Conservation (phyloP, 1,140 invertebrate genomes). For the Cyclina sinensis region DNA sequence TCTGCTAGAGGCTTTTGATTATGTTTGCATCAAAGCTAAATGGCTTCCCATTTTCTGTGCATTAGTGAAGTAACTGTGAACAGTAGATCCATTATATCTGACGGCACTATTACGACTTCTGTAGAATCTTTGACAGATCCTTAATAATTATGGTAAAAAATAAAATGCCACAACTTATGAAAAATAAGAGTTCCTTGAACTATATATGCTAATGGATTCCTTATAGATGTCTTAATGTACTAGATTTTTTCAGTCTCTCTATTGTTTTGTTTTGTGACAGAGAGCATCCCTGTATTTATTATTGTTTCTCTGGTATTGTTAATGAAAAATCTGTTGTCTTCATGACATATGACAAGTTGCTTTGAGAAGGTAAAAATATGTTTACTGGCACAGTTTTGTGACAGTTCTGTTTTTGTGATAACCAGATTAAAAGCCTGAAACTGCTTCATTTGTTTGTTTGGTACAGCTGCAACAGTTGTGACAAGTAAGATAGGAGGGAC, state of each 20-base stretch:
- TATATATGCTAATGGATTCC: not conserved
- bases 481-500: too few relatives aligned
- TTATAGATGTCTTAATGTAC: not conserved
- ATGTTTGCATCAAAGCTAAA: not conserved
- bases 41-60: not conserved
- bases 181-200: not conserved
- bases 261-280: constrained; percentile 2
- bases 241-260: not conserved
- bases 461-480: too few relatives aligned
- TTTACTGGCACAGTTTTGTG: not conserved
- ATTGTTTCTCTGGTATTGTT: not conserved
- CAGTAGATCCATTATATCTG: not conserved
- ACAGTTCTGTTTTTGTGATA: too few relatives aligned
- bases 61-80: not conserved
- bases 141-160: not conserved
- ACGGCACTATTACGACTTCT: not conserved
- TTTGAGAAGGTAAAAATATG: not conserved
- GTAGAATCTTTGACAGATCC: not conserved
- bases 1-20: too few relatives aligned
- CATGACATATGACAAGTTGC: not conserved
- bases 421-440: too few relatives aligned
- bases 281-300: not conserved
- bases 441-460: too few relatives aligned
- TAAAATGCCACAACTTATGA: not conserved
- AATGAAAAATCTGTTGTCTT: not conserved